A percentile compares a stretch with the other conserved stretches of the same genome.
These are phyloP conservation scores for Caerostris extrusa DNA, from an alignment of 1,140 invertebrate genomes.

Conservation along the genomic window DNA sequence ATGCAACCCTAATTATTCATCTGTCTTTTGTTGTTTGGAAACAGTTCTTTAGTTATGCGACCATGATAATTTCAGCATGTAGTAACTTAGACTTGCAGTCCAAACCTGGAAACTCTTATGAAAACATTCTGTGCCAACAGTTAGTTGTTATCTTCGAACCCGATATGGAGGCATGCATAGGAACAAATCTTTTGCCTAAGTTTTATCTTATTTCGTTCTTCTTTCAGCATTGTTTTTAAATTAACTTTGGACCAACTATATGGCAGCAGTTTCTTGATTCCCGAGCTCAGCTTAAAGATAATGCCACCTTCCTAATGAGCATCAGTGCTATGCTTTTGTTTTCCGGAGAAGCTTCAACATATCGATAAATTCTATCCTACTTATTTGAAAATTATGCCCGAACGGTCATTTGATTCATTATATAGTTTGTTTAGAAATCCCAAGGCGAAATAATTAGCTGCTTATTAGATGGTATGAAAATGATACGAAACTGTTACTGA, in stretches of 20 bases:
- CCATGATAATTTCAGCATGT: not conserved
- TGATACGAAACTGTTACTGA: too few species aligned
- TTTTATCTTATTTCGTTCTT: not conserved
- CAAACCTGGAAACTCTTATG: not conserved
- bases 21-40: not conserved
- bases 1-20: not conserved
- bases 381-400: not conserved
- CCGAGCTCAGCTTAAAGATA: not conserved
- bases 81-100: not conserved
- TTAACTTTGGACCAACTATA: not conserved
- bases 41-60: not conserved
- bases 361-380: not conserved
- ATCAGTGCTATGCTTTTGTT: not conserved
- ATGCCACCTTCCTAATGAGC: not conserved
- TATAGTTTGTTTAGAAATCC: too few species aligned
- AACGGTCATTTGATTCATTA: not conserved
- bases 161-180: not conserved
- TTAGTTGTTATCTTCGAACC: not conserved
- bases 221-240: not conserved
- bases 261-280: not conserved
- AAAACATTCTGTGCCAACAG: not conserved
- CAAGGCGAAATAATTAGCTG: too few species aligned
- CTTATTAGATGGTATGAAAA: too few species aligned
- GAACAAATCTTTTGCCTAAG: not conserved
- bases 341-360: not conserved